Evolutionary conservation across 2,888 invertebrate species (phyloP).

Genomic region (Ophioninae sp.): DNA sequence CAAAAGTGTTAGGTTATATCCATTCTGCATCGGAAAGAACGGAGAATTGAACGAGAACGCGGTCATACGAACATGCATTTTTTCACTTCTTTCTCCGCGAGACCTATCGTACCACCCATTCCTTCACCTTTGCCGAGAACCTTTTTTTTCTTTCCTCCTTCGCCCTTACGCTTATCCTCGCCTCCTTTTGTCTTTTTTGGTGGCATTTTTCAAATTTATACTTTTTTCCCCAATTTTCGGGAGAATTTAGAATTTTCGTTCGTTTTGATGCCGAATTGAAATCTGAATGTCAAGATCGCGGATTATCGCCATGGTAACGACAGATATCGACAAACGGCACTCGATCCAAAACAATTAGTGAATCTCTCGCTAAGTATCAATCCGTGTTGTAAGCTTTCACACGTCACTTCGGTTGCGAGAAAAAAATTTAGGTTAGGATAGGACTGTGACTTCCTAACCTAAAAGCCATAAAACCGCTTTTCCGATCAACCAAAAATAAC

Average conservation of each 20-base stretch:
- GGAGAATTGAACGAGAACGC: neutral
- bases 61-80: conserved; percentile 57
- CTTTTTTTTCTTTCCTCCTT: conserved; percentile 48
- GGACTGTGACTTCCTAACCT: too few species aligned
- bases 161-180: conserved; percentile 29
- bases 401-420: neutral
- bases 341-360: conserved; percentile 21
- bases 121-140: conserved; percentile 62
- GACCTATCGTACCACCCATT: conserved; percentile 65
- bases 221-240: neutral
- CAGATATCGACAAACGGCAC: conserved; percentile 17
- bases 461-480: too few species aligned
- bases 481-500: too few species aligned
- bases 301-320: conserved; percentile 22
- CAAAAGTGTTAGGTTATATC: neutral
- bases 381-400: neutral
- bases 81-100: conserved; percentile 59
- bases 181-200: conserved; percentile 42
- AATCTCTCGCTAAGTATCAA: conserved; percentile 7
- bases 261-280: conserved; percentile 10
- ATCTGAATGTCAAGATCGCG: neutral
- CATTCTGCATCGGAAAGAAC: neutral
- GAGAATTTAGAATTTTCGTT: conserved; percentile 39
- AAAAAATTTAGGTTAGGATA: too few species aligned
- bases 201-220: conserved; percentile 42